Percentiles rank a stretch among this genome's conserved stretches.
phyloP scores from a whole-genome alignment of 2,113 vertebrate species.

The Prionailurus bengalensis region DNA sequence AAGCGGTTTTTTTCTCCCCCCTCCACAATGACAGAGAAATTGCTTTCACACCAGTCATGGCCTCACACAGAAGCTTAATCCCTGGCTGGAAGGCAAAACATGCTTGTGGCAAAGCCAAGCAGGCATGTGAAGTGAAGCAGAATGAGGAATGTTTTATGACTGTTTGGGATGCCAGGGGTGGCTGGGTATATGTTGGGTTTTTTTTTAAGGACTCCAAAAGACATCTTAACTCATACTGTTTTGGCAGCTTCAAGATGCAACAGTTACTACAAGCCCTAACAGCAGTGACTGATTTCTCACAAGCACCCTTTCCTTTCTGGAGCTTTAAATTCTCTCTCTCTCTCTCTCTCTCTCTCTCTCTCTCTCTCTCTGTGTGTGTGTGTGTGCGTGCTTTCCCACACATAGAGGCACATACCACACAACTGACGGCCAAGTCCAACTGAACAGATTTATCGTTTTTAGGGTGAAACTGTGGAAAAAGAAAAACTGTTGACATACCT shows the following conservation, averaged over 20 bases:
- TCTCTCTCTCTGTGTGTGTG: neutral
- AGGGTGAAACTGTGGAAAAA: slow-evolving; percentile 59
- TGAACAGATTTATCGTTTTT: neutral
- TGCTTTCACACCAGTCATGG: neutral
- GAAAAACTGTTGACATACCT: slow-evolving; percentile 66
- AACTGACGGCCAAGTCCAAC: neutral
- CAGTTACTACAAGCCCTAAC: slow-evolving; percentile 3
- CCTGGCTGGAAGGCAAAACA: slow-evolving; percentile 40
- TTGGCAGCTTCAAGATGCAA: neutral
- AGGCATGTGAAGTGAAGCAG: slow-evolving; percentile 9
- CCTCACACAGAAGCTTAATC: neutral
- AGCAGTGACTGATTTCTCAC: neutral
- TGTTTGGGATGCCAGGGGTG: neutral
- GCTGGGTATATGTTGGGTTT: neutral
- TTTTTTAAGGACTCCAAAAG: slow-evolving; percentile 53
- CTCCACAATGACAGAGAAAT: neutral
- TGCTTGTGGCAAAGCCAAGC: neutral
- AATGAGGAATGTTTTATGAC: slow-evolving; percentile 32
- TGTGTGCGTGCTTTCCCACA: too few species aligned
- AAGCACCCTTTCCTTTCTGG: neutral
- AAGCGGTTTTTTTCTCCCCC: neutral
- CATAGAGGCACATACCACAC: neutral
- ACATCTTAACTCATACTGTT: slow-evolving; percentile 12
- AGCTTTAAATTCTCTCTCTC: neutral
- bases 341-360: neutral